Base-by-base conservation (phyloP, 2,113 vertebrate species). In the Hemichromis elongatus region DNA sequence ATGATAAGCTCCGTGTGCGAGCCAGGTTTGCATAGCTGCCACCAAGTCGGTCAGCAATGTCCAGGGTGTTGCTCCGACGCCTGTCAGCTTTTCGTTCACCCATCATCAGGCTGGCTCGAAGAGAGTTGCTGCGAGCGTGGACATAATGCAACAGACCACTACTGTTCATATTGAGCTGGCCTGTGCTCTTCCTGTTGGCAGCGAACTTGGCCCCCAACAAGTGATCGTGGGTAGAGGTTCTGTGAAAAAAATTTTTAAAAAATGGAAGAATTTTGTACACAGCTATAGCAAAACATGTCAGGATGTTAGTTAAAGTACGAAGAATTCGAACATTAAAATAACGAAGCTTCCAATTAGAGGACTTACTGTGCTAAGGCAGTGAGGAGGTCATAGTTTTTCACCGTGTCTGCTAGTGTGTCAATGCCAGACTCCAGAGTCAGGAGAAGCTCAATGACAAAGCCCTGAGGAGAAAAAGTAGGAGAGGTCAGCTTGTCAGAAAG, bases 361-460 rank as follows among this genome's bases (percentile, higher is more conserved):
- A 93, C 98, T 97, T 97, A 99, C 98, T 99, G 98, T 93, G 98
- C 97, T 92, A 99, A 96, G 86, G 97, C 98, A 82, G 97, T 96
- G 88, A 99, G 97, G 81, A 99, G 96, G 93, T 99, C 98, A 40
- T 98, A 99, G 95, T 98, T 98, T 93, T 99, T 99, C 93, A 99
- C 97, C 16, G 96, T 97, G 95, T 99, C 99, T 77, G 98, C 98
- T 82, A 99, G 94, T 0, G 98, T 99, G 95, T 99, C 98, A 66
- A 99, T 98, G 88, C 98, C 98, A 40, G 98, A 97, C 93, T 99
- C 99, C 94, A 99, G 95, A 3, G 98, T 99, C 88, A 99, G 96
- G 87, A 99, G 97, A 24, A 99, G 96, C 95, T 99, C 99, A 85
- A 99, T 99, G 89, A 99, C 99, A 92, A 99, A 99, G 92, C 99